Evolutionary conservation across 2,888 invertebrate genomes (phyloP), one percentile per base, ranked within the genome.

Genomic region (Mimachlamys varia): DNA sequence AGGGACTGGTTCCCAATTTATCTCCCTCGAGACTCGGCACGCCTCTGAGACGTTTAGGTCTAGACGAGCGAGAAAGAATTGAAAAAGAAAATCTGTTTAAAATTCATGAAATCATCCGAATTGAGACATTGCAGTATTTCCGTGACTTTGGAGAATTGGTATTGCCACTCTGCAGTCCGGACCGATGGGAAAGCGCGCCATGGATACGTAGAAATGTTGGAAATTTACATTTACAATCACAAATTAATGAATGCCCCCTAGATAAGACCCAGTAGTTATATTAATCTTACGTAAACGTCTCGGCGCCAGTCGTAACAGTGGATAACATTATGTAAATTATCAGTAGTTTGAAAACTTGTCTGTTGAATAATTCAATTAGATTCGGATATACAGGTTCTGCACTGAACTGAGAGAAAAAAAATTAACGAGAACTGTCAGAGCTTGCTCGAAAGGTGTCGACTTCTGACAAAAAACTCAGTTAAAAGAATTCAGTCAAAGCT

Each of bases 221-320:
- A 76, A 76, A 76, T 76, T 76, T 76, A 27, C 76, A 76, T 76
- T 27, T 27, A 33, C 76, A 33, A 76, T 76, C 33, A 76, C 76
- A 27, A 15, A 76, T 76, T 76, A 76, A 76, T 33, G 76, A 76
- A 33, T 76, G 76, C 27, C 33, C 33, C 33, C 7, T 13, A 12
- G 27, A 76, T 76, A 33, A 76, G 13, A 22, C 27, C 76, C 27
- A 13, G 76, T 76, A 76, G 19, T 76, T 76, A 15, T 19, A 58
- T 58, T 58, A 58, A 58, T 58, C 58, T 22, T 19, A 58, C 22
- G 58, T 58, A 58, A 58, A 58, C 58, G 19, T 19, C 19, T 58
- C 58, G 58, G 19, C 58, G 58, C 22, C 58, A 58, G 0, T 58
- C 3, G 0, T 22, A 58, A 58, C 58, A 22, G 0, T 22, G 58